Conservation (phyloP, 1,140 invertebrate species). For the Caerostris extrusa region DNA sequence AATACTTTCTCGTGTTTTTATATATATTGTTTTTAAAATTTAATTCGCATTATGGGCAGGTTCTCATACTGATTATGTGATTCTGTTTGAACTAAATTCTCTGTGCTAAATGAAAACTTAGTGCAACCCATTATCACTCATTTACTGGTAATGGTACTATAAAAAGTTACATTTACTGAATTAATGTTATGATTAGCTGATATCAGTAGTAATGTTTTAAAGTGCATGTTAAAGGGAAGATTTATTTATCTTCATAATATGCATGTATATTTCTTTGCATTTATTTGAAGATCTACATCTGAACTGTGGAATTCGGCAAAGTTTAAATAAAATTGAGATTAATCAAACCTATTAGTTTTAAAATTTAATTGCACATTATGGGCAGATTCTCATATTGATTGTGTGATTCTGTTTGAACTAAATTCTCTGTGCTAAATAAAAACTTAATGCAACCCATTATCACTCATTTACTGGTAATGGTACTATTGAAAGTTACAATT, state of each 20-base stretch:
- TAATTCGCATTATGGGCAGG: constrained; percentile 50
- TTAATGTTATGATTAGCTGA: background rate
- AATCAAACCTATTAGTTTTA: background rate
- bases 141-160: constrained; percentile 70
- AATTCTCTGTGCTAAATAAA: constrained; percentile 55
- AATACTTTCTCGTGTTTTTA: background rate
- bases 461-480: constrained; percentile 66
- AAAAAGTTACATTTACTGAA: background rate
- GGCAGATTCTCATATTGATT: constrained; percentile 43
- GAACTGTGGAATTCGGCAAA: background rate
- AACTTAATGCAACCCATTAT: constrained; percentile 55
- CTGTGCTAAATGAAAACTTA: constrained; percentile 48
- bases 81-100: constrained; percentile 47
- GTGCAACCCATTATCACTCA: constrained; percentile 66
- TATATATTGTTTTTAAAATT: background rate
- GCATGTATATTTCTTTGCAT: background rate
- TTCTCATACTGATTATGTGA: constrained; percentile 12
- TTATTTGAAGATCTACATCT: background rate
- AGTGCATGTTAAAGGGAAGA: background rate
- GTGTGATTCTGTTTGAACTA: constrained; percentile 46
- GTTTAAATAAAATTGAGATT: background rate
- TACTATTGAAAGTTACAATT: constrained; percentile 53
- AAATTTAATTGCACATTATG: constrained; percentile 42
- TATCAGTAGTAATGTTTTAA: background rate
- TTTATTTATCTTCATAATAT: background rate